These are phyloP conservation scores for Phthorimaea operculella DNA, from an alignment of 1,140 invertebrate genomes.

Conservation along the genomic window DNA sequence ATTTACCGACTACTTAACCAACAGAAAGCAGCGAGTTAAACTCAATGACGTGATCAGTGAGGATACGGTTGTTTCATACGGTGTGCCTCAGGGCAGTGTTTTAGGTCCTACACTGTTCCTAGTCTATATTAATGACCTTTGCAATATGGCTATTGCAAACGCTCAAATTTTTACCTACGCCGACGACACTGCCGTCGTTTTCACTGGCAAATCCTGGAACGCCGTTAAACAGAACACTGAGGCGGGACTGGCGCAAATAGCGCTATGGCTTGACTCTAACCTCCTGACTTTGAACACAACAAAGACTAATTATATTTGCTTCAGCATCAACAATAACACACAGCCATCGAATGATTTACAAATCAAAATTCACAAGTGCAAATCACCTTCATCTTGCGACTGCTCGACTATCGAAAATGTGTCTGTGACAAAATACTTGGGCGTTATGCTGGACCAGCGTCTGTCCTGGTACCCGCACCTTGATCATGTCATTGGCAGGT, in stretches of 20 bases:
- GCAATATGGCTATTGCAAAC: background rate
- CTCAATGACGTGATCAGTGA: background rate
- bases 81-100: conserved; percentile 7
- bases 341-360: too few relatives aligned
- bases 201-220: background rate
- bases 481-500: background rate
- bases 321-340: too few relatives aligned
- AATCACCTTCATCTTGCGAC: too few relatives aligned
- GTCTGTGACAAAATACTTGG: too few relatives aligned
- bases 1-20: background rate
- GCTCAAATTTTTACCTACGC: background rate
- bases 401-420: too few relatives aligned
- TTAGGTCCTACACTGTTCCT: conserved; percentile 6
- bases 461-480: background rate
- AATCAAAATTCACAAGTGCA: too few relatives aligned
- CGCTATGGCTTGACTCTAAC: background rate
- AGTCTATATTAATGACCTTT: conserved; percentile 6
- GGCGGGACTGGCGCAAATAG: background rate
- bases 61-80: background rate
- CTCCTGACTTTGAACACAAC: conserved; percentile 2
- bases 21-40: background rate
- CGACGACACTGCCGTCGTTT: conserved; percentile 5
- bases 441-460: too few relatives aligned
- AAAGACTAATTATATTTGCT: conserved; percentile 4
- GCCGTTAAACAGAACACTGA: background rate